phyloP scores from a whole-genome alignment of 2,888 invertebrate species.

The Meteorus colon region DNA sequence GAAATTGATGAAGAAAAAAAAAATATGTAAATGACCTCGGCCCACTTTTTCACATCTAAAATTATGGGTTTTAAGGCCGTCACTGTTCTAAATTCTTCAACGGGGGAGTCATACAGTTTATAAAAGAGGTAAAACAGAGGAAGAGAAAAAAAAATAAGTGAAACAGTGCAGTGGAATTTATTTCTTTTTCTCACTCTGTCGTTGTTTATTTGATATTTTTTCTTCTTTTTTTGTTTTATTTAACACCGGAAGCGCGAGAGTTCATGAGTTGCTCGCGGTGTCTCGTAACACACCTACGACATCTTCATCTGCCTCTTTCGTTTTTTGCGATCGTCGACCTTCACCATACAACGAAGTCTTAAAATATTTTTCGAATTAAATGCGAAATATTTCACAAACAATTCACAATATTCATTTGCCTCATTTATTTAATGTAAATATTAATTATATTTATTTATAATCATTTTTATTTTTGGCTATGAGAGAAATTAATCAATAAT shows the following conservation, averaged over 20 bases:
- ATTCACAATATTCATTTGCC: not conserved
- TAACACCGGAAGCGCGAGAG: not conserved
- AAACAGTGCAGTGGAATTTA: not conserved
- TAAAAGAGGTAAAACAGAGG: slow-evolving; percentile 8
- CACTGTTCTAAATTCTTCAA: slow-evolving; percentile 32
- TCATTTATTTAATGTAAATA: too few species aligned
- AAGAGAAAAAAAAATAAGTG: not conserved
- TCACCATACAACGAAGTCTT: not conserved
- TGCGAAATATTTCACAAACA: not conserved
- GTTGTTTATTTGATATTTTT: not conserved
- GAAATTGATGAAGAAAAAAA: slow-evolving; percentile 27
- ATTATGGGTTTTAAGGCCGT: slow-evolving; percentile 38
- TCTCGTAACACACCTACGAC: not conserved
- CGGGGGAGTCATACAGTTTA: slow-evolving; percentile 13
- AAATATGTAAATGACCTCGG: slow-evolving; percentile 16
- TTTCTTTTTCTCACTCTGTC: not conserved
- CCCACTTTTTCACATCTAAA: slow-evolving; percentile 16
- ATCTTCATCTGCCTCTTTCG: not conserved
- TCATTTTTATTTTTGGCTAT: too few species aligned
- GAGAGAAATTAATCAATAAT: too few species aligned
- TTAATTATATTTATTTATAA: too few species aligned
- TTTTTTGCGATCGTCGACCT: slow-evolving; percentile 2
- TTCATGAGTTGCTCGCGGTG: slow-evolving; percentile 1
- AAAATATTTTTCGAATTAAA: not conserved
- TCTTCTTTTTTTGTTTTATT: not conserved